Evolutionary conservation across 2,888 invertebrate species (phyloP), one percentile per base, ranked within the genome.

Genomic region (Leptinotarsa haldemani): DNA sequence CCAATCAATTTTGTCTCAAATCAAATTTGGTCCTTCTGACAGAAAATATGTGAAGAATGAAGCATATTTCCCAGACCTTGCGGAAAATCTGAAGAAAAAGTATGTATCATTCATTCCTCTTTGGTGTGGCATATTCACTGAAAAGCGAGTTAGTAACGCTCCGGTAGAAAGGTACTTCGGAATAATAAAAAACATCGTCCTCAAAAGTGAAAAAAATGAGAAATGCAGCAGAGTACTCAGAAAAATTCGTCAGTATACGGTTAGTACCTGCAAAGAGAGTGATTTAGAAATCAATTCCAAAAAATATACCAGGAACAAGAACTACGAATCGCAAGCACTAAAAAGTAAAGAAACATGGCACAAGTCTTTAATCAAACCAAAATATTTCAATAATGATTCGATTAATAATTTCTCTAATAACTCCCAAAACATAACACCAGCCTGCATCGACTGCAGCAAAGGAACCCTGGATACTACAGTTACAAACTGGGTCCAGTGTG

Each of bases 151-250:
- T 0, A 48, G 48, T 48, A 48, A 48, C 16, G 48, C 48, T 13
- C 48, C 9, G 9, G 18, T 61, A 20, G 61, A 61, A 15, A 61
- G 61, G 30, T 61, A 61, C 13, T 61, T 61, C 22, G 61, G 61
- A n/a, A 22, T 20, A 20, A 61, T 20, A 15, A 61, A 61, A 20
- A 18, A 61, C 30, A 61, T 61, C 9, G 30, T 20, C 7, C 22
- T 61, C 7, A 30, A 61, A 20, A 2, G 25, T 5, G 61, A 61
- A 61, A 61, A 61, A 22, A 61, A 61, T 61, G 4, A 20, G 61
- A 61, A 61, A 61, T 61, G 61, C 13, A 61, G 61, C 22, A 61
- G 48, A 48, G 48, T 48, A 48, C 48, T 48, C 48, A 48, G 48
- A 15, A 48, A 15, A 48, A 48, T 48, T 48, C 48, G 48, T 15